Conservation (phyloP, 1,140 invertebrate genomes). For the Hesperophylax magnus region DNA sequence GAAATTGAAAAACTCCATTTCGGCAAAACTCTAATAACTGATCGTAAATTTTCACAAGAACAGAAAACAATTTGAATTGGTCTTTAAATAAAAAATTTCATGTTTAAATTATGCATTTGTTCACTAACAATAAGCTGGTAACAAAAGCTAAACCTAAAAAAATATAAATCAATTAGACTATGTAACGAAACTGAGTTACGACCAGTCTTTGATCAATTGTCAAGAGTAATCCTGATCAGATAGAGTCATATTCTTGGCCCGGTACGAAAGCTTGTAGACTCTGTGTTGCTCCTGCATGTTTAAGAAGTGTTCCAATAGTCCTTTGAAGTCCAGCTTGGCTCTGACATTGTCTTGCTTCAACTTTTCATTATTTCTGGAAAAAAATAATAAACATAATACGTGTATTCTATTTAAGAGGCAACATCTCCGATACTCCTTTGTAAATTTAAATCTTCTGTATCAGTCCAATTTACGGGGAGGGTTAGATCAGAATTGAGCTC, state of each 20-base stretch:
- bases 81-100: no score
- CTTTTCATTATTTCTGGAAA: conserved; percentile 32
- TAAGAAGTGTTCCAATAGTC: conserved; percentile 62
- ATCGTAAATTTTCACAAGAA: no score
- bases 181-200: background rate
- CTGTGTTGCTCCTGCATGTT: conserved; percentile 65
- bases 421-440: no score
- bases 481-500: no score
- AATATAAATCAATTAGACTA: background rate
- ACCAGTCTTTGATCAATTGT: conserved; percentile 42
- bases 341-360: conserved; percentile 35
- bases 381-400: background rate
- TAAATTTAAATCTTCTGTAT: no score
- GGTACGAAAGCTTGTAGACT: conserved; percentile 60
- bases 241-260: conserved; percentile 51
- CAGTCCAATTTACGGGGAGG: no score
- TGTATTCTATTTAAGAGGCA: no score
- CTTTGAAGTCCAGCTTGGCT: conserved; percentile 59
- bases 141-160: background rate
- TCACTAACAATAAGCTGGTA: background rate
- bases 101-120: background rate
- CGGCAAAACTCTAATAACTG: no score
- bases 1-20: no score
- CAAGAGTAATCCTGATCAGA: conserved; percentile 53
- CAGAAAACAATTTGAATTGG: no score